Base-by-base conservation (phyloP, 2,113 vertebrate species). In the Phalacrocorax pelagicus region DNA sequence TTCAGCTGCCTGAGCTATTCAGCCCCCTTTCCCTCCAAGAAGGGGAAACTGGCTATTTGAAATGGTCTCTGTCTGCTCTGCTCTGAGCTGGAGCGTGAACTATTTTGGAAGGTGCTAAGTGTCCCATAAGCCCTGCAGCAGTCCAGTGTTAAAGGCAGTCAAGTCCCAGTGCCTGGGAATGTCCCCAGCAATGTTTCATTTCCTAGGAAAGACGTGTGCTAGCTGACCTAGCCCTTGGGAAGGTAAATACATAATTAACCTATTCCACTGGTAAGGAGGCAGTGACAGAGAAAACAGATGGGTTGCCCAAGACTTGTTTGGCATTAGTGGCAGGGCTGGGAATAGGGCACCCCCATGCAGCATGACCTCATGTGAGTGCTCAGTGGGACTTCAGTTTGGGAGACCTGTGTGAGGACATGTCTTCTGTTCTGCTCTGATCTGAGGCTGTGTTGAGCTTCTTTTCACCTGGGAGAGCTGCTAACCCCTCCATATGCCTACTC, bases 381-480 rank as follows among this genome's bases (percentile, higher is more conserved):
- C 74, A 79, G 2, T 42, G 27, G 23, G 55, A 58, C 65, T 85
- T 81, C 47, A 61, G 42, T 21, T 74, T 78, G 29, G 57, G 61
- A 77, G 30, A 47, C 20, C 23, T 18, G 12, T 15, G 6, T 77
- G 66, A 80, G 36, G 72, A 52, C 12, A 8, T 18, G 11, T 73
- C 55, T 89, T 90, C 81, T 42, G 13, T 61, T 94, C 67, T 91
- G 47, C 36, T 89, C 47, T 77, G 36, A 9, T 70, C 36, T 86
- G 51, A 12, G 40, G 8, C 34, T 55, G 24, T 38, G 8, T 26
- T 62, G 90, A 81, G 22, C 69, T 91, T 78, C 26, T 49, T 92
- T 95, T 86, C 88, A 96, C 40, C 89, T 96, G 42, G 86, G 67
- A 91, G 65, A 82, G 85, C 73, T 95, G 46, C 78, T 89, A 12